Conservation (phyloP, 2,113 vertebrate species). For the Atlantisia rogersi region DNA sequence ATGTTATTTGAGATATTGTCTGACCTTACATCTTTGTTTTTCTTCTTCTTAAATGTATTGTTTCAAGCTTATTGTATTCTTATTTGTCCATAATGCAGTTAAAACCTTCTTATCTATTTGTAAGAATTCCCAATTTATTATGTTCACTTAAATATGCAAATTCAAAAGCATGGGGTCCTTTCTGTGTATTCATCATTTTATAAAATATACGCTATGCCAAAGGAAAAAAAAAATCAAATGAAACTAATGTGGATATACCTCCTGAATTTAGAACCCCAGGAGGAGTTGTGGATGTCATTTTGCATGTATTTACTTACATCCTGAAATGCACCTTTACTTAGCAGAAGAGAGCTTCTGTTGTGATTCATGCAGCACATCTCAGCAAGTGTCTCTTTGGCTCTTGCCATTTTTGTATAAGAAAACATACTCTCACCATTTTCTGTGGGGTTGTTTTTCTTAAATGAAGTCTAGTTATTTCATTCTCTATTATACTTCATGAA, state of each 20-base stretch:
- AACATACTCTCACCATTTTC: neutral
- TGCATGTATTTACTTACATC: neutral
- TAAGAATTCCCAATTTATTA: slow-evolving; percentile 79
- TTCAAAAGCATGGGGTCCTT: slow-evolving; percentile 48
- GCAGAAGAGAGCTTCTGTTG: neutral
- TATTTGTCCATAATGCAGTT: slow-evolving; percentile 79
- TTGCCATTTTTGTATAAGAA: neutral
- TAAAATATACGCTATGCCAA: slow-evolving; percentile 45
- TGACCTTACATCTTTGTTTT: slow-evolving; percentile 86
- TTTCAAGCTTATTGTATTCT: slow-evolving; percentile 79
- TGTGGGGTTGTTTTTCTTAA: accelerated
- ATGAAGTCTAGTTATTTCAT: neutral
- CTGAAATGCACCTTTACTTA: slow-evolving; percentile 20
- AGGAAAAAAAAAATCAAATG: neutral
- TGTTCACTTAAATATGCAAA: slow-evolving; percentile 73
- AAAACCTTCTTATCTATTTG: slow-evolving; percentile 78
- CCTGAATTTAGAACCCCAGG: neutral
- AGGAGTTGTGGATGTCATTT: neutral
- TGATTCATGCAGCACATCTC: neutral
- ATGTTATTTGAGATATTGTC: slow-evolving; percentile 87
- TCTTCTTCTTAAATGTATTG: slow-evolving; percentile 80
- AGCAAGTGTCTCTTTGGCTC: neutral
- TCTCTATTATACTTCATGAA: neutral
- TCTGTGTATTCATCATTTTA: slow-evolving; percentile 45
- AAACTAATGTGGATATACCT: neutral